Evolutionary conservation across 1,140 invertebrate species (phyloP).

Genomic region (Lordiphosa stackelbergi): DNA sequence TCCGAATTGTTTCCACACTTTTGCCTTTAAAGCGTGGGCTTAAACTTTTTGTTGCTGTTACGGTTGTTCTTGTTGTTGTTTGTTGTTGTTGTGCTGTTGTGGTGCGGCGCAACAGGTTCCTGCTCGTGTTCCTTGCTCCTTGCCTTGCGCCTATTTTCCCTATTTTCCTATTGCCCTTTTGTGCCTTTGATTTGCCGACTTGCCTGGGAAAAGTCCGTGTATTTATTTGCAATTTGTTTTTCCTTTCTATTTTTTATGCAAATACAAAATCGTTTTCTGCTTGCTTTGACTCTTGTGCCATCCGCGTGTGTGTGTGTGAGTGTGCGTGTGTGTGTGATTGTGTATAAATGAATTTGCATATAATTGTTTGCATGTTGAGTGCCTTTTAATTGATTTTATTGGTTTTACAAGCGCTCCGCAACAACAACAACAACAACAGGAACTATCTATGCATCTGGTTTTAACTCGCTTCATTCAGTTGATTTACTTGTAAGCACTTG

Average conservation of each 20-base stretch:
- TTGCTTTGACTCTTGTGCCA: constrained; percentile 47
- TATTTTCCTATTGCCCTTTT: constrained; percentile 48
- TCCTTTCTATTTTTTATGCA: constrained; percentile 49
- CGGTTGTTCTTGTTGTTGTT: constrained; percentile 25
- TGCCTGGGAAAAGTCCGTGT: constrained; percentile 4
- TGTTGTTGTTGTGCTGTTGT: constrained; percentile 18
- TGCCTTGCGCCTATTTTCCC: constrained; percentile 4
- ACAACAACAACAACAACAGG: constrained; percentile 22
- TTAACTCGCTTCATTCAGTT: constrained; percentile 23
- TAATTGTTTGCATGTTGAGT: constrained; percentile 74
- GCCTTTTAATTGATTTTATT: constrained; percentile 76
- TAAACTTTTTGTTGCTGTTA: constrained; percentile 26
- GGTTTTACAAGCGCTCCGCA: constrained; percentile 59
- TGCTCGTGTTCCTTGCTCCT: constrained; percentile 4
- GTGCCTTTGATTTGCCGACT: constrained; percentile 17
- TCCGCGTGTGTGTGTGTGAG: constrained; percentile 10
- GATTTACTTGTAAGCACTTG: constrained; percentile 60
- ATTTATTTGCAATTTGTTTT: constrained; percentile 43
- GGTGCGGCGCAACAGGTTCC: constrained; percentile 62
- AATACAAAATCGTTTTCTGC: constrained; percentile 57
- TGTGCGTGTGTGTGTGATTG: constrained; percentile 34
- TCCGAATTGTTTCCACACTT: background rate
- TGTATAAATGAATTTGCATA: constrained; percentile 73
- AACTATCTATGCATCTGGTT: constrained; percentile 9
- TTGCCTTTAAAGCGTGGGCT: constrained; percentile 33